These are phyloP conservation scores for Dasysyrphus albostriatus DNA, from an alignment of 2,888 invertebrate genomes.

Conservation along the genomic window DNA sequence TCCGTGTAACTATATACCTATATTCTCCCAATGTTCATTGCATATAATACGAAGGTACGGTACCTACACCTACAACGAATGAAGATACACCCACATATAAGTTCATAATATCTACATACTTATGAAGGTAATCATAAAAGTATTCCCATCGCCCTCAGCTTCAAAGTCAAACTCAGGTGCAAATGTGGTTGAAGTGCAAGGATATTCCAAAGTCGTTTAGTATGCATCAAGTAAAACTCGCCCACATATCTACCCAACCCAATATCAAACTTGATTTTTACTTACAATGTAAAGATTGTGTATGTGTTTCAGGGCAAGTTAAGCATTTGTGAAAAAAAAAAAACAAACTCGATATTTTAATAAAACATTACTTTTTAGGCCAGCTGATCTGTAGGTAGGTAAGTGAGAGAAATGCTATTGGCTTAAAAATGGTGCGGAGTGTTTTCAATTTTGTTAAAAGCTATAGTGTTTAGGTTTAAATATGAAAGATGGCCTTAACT, in stretches of 20 bases:
- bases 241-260: constrained; percentile 3
- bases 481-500: no score
- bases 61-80: not conserved
- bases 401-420: no score
- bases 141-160: not conserved
- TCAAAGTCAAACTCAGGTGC: constrained; percentile 32
- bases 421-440: no score
- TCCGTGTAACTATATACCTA: no score
- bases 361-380: no score
- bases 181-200: constrained; percentile 54
- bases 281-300: not conserved
- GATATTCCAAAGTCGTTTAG: constrained; percentile 29
- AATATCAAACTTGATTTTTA: not conserved
- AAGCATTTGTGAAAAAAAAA: not conserved
- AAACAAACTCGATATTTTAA: not conserved
- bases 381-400: not conserved
- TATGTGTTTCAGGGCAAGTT: not conserved
- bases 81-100: not conserved
- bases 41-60: constrained; percentile 19
- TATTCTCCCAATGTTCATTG: constrained; percentile 37
- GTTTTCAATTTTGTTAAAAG: no score
- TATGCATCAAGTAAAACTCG: constrained; percentile 43
- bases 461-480: no score
- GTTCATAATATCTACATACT: not conserved
- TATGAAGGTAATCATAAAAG: not conserved